phyloP scores from a whole-genome alignment of 2,113 vertebrate genomes.

The Pseudorhombus dupliciocellatus region DNA sequence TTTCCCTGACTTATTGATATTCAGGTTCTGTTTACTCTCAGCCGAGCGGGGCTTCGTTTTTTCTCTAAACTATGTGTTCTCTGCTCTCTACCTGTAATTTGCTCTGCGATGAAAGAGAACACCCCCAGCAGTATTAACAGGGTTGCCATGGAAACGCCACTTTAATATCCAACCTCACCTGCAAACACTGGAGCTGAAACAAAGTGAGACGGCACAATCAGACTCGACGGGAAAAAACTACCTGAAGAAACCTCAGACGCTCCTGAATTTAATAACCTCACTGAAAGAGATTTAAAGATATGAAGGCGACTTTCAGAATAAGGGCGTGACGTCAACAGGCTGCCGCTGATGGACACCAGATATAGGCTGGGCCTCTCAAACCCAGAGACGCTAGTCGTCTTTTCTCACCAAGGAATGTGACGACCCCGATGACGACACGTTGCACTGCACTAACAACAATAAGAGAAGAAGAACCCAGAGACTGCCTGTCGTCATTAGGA shows the following conservation, averaged over 20 bases:
- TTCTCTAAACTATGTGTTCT: background rate
- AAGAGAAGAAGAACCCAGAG: too few relatives aligned
- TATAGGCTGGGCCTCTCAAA: slow-evolving; percentile 9
- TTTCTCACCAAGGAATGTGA: background rate
- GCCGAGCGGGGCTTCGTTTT: background rate
- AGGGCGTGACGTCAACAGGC: too few relatives aligned
- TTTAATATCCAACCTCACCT: background rate
- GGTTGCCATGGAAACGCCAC: background rate
- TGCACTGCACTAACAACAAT: too few relatives aligned
- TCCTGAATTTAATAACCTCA: too few relatives aligned
- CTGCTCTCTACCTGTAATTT: background rate
- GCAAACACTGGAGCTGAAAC: too few relatives aligned
- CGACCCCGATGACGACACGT: background rate
- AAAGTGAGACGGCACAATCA: too few relatives aligned
- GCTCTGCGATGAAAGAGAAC: background rate
- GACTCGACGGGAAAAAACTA: too few relatives aligned
- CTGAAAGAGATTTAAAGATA: too few relatives aligned
- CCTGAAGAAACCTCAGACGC: too few relatives aligned
- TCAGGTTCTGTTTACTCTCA: background rate
- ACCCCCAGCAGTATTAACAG: background rate
- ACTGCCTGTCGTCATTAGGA: too few relatives aligned
- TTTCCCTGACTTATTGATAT: background rate
- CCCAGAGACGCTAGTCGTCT: background rate
- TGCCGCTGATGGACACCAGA: background rate
- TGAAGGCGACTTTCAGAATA: too few relatives aligned